These are phyloP conservation scores for Coregonus sp. DNA, from an alignment of 2,797 vertebrate species.

Conservation along the genomic window DNA sequence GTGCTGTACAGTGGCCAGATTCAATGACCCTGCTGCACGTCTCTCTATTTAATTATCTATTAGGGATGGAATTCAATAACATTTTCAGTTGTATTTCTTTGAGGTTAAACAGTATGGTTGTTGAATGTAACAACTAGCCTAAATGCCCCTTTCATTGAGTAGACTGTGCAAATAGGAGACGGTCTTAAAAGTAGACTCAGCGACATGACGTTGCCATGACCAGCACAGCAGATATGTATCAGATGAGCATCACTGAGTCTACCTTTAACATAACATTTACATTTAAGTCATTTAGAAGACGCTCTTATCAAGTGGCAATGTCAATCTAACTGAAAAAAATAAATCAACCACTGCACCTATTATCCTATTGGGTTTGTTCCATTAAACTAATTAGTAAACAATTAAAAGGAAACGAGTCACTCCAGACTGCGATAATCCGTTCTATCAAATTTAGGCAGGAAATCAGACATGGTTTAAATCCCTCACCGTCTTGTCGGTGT, in stretches of 20 bases:
- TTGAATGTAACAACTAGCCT: slow-evolving; percentile 13
- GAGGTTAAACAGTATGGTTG: neutral
- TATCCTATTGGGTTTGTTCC: neutral
- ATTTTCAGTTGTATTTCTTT: neutral
- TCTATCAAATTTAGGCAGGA: slow-evolving; percentile 53
- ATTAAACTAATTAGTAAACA: neutral
- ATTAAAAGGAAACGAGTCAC: slow-evolving; percentile 19
- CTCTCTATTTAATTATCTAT: neutral
- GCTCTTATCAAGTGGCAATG: neutral
- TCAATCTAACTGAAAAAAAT: neutral
- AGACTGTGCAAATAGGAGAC: neutral
- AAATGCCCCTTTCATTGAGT: slow-evolving; percentile 13
- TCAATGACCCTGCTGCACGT: neutral
- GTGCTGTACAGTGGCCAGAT: slow-evolving; percentile 7
- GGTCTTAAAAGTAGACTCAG: neutral
- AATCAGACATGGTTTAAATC: slow-evolving; percentile 64
- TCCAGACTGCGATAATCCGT: slow-evolving; percentile 69
- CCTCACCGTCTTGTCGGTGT: slow-evolving; percentile 26
- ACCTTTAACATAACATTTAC: neutral
- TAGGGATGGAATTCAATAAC: neutral
- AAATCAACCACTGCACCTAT: neutral
- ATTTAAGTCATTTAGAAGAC: too few species aligned
- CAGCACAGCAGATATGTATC: too few species aligned
- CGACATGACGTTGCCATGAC: too few species aligned
- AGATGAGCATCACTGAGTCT: too few species aligned